Conservation (phyloP, 2,888 invertebrate species). For the Cacoxenus indagator region DNA sequence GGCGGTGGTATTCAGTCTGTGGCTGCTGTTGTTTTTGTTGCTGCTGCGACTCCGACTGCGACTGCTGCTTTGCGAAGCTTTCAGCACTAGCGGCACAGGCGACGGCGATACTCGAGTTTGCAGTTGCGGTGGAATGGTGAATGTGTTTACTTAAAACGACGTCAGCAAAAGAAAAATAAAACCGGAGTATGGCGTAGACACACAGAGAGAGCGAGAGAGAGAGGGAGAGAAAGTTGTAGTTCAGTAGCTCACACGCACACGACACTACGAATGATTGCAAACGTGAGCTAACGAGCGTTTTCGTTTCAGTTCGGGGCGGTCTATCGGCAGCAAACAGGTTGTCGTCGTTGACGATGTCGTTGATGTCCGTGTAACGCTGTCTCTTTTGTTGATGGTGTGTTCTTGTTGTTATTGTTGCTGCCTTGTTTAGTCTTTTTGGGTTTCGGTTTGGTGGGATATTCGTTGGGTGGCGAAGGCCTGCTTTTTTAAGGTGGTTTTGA, state of each 20-base stretch:
- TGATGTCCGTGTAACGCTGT: background rate
- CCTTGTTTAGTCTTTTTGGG: background rate
- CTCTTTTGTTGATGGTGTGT: background rate
- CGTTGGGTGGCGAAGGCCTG: background rate
- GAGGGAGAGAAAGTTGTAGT: background rate
- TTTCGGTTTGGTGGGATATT: conserved; percentile 6
- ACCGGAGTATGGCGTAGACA: conserved; percentile 7
- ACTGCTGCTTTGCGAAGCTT: background rate
- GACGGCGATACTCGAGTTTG: conserved; percentile 49
- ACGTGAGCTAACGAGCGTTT: background rate
- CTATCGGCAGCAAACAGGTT: conserved; percentile 56
- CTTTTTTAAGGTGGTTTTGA: conserved; percentile 4
- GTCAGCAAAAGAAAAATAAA: conserved; percentile 29
- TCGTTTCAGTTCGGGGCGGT: conserved; percentile 1
- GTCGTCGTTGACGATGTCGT: conserved; percentile 38
- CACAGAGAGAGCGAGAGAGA: conserved; percentile 33
- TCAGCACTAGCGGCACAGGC: background rate
- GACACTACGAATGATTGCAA: background rate
- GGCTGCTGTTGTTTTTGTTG: conserved; percentile 33
- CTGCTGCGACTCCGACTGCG: conserved; percentile 34
- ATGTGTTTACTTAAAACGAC: conserved; percentile 43
- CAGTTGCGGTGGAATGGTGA: conserved; percentile 66
- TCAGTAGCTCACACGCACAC: background rate
- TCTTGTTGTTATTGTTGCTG: background rate
- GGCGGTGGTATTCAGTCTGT: conserved; percentile 21